These are phyloP conservation scores for Platerodrilus igneus DNA, from an alignment of 2,888 invertebrate species.

Conservation along the genomic window DNA sequence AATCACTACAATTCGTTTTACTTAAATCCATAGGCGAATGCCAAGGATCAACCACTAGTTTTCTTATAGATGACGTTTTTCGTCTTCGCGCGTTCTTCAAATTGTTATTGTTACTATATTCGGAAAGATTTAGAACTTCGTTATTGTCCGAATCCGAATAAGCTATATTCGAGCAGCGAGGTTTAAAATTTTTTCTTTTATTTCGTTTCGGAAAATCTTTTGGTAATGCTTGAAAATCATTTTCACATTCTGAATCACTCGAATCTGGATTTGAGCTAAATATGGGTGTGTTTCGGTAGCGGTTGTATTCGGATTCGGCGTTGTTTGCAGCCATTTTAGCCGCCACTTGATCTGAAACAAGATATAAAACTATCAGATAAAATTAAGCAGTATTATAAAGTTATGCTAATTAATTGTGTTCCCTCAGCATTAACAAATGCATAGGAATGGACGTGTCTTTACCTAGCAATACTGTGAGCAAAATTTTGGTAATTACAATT, in stretches of 20 bases:
- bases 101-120: conserved; percentile 40
- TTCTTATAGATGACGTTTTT: conserved; percentile 39
- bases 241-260: conserved; percentile 52
- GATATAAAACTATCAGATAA: background rate
- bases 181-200: conserved; percentile 75
- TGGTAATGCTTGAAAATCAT: conserved; percentile 36
- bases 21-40: conserved; percentile 43
- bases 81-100: conserved; percentile 38
- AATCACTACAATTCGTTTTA: conserved; percentile 41
- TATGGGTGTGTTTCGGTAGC: conserved; percentile 29
- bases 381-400: conserved; percentile 1
- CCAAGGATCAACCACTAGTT: conserved; percentile 36
- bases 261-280: conserved; percentile 35
- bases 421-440: too few relatives aligned
- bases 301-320: conserved; percentile 39
- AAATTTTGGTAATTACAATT: too few relatives aligned
- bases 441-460: too few relatives aligned
- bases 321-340: conserved; percentile 43
- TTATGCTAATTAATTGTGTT: too few relatives aligned
- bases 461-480: too few relatives aligned
- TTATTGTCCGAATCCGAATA: conserved; percentile 49
- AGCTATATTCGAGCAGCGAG: conserved; percentile 62
- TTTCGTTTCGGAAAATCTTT: conserved; percentile 62
- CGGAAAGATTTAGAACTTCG: conserved; percentile 33
- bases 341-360: conserved; percentile 41